Conservation (phyloP, 2,797 vertebrate species). For the Rhadinocentrus ornatus region DNA sequence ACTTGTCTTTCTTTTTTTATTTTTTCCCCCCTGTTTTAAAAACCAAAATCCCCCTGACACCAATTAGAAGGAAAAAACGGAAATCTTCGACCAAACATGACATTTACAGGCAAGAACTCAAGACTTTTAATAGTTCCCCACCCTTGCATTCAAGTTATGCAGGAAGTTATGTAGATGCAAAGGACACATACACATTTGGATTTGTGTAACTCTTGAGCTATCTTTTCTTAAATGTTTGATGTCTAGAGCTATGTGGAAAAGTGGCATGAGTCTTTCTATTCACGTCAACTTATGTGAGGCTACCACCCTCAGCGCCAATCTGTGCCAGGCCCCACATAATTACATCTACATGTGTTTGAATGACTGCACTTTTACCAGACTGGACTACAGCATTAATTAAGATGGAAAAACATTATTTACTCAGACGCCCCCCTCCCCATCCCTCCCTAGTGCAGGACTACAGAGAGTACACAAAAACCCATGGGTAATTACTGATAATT, state of each 20-base stretch:
- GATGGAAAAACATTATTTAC: slow-evolving; percentile 86
- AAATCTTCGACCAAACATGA: slow-evolving; percentile 83
- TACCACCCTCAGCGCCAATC: slow-evolving; percentile 68
- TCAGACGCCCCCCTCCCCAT: slow-evolving; percentile 75
- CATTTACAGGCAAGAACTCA: slow-evolving; percentile 79
- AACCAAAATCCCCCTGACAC: slow-evolving; percentile 77
- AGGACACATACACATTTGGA: slow-evolving; percentile 3
- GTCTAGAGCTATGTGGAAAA: slow-evolving; percentile 24
- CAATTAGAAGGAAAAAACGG: slow-evolving; percentile 82
- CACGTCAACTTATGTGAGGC: slow-evolving; percentile 50
- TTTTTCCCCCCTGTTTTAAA: slow-evolving; percentile 58
- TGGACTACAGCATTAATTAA: slow-evolving; percentile 81
- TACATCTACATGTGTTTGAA: slow-evolving; percentile 78
- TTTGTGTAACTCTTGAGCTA: slow-evolving; percentile 16
- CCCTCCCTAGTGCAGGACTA: slow-evolving; percentile 69
- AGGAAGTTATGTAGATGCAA: slow-evolving; percentile 38
- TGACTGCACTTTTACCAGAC: slow-evolving; percentile 77
- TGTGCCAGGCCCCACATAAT: slow-evolving; percentile 77
- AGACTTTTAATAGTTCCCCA: slow-evolving; percentile 63
- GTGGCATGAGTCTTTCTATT: slow-evolving; percentile 31
- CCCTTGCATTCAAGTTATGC: slow-evolving; percentile 35
- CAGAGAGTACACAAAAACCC: slow-evolving; percentile 84
- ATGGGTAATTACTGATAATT: slow-evolving; percentile 96
- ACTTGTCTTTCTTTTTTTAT: slow-evolving; percentile 43
- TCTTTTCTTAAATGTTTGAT: slow-evolving; percentile 22